Evolutionary conservation across 2,888 invertebrate species (phyloP), one percentile per base, ranked within the genome.

Genomic region (Hirtodrosophila histrioides): DNA sequence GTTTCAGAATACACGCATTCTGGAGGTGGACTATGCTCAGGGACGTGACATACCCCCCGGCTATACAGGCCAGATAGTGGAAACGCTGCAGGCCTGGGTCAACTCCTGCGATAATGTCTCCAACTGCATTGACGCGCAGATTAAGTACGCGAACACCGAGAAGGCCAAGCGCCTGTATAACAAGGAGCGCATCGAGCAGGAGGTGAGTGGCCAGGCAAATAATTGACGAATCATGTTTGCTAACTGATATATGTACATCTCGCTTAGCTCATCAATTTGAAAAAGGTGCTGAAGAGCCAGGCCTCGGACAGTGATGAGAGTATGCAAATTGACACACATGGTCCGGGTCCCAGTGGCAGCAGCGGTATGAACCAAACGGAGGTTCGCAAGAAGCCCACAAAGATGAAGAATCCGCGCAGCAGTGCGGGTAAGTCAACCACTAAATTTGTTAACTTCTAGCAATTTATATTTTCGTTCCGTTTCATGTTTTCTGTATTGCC

Each of bases 11-110:
- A 97, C 98, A 91, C 96, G 96, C 78, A 95, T 96, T 72, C 93
- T 99, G 36, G 98, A 99, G 92, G 95, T 99, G 0, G 98, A 99
- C 90, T 98, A 96, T 83, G 97, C 98, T 0, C 94, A 98, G 35
- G 98, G 98, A 0, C 93, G 99, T 12, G 99, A 99, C 89, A 98
- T 98, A 31, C 94, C 96, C 35, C 94, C 95, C 0, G 96, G 95
- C 51, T 97, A 98, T 89, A 94, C 98, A 0, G 93, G 95, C 9
- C 93, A 95, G 60, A 97, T 98, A 48, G 95, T 96, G 0, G 94
- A 95, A 64, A 97, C 96, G 7, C 92, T 97, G 24, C 95, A 96
- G 43, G 95, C 96, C 75, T 97, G 98, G 98, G 97, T 97, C 89
- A 94, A 96, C 70, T 93, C 96, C 2, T 99, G 98, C 89, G 97